Base-by-base conservation (phyloP, 2,888 invertebrate species). In the Leptinotarsa juncta region DNA sequence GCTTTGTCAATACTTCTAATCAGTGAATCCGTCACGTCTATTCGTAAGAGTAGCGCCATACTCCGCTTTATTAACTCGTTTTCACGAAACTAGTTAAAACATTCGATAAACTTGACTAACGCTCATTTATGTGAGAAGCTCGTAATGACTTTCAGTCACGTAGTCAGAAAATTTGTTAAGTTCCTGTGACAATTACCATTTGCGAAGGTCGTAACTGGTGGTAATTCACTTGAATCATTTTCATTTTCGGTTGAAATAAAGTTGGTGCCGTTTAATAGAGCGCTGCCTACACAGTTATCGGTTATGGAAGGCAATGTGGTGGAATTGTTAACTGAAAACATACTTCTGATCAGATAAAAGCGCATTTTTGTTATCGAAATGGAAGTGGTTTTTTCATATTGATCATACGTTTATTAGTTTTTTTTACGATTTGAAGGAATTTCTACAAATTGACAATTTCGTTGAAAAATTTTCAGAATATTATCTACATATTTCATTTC, bases 91-190 rank as follows among this genome's bases (percentile, higher is more conserved):
- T 48, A 70, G 55, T 62, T 70, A 50, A 74, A 70, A 70, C 70
- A 74, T 74, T 70, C 67, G 70, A 74, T 51, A 70, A 70, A 72
- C 53, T 62, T 70, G 70, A 74, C 70, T 51, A 70, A 71, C 67
- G 70, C 74, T 71, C 67, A 74, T 74, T 74, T 62, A 70, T 60
- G 60, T 51, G 67, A 71, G 70, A 32, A 49, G 32, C 23, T 20
- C n/a, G 32, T 73, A 65, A 66, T 74, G 67, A 67, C 68, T 70
- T 70, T 70, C 70, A 62, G 70, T 70, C 74, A 74, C 74, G 74
- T 70, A 67, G 67, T 74, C 62, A 26, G 62, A 67, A 74, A 70
- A 74, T 74, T 74, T 74, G 74, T 74, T 74, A 67, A 74, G 74
- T 74, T 74, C 70, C 68, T 70, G 70, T 60, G 70, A 74, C 70